Base-by-base conservation (phyloP, 1,140 invertebrate species). In the Drusus annulatus region DNA sequence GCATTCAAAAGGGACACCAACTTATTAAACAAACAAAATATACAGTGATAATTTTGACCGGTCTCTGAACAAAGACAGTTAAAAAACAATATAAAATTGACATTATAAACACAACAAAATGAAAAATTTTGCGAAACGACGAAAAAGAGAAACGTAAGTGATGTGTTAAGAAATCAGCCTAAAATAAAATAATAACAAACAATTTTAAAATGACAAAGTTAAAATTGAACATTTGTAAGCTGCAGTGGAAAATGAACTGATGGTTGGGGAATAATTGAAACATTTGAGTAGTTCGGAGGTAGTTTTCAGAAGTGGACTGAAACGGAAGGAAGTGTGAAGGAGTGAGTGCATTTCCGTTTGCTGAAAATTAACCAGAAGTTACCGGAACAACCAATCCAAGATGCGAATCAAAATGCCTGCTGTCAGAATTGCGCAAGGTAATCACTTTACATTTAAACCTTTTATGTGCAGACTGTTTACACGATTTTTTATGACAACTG, bases 341-440 rank as follows among this genome's bases (percentile, higher is more conserved):
- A 73, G 16, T 76, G 21, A 50, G 75, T 63, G 51, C 25, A 75
- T 58, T 31, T 56, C 71, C 51, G 16, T 16, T 75, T 31, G 45
- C 52, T 75, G 71, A 60, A 75, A 58, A 75, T 56, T 17, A 56
- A 75, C 69, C 69, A n/a, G 68, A 71, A 75, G 71, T 75, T 52
- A 17, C 52, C 25, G 68, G 45, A 25, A 54, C 71, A 78, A 58
- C 79, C 82, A 73, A 54, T 79, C 87, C 94, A 96, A 93, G 92
- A 97, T 97, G 95, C 95, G 95, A 95, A 96, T 97, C 92, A 97
- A 97, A 93, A 97, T 97, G 95, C 95, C 95, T 89, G 95, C 95
- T 89, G 95, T 96, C 90, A 93, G 95, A 91, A 97, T 97, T 92
- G 95, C 95, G 89, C 95, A 97, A 96, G 95, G 95, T 96, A 91